A percentile compares a stretch with the other conserved stretches of the same genome.
phyloP scores from a whole-genome alignment of 2,797 vertebrate species.

The Gorsachius magnificus region DNA sequence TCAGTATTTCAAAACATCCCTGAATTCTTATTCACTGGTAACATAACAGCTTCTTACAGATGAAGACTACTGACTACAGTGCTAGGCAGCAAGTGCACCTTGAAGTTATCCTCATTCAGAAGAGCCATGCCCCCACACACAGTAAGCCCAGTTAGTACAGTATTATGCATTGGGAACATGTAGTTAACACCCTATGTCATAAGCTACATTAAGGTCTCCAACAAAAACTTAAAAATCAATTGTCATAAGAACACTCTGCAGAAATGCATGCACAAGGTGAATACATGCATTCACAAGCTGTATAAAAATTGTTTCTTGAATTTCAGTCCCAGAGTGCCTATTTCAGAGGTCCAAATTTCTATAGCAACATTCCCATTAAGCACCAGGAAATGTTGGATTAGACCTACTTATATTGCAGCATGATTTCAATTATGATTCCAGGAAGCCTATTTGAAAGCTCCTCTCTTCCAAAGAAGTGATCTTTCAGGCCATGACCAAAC shows the following conservation, averaged over 20 bases:
- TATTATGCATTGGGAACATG: neutral
- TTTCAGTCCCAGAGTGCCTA: neutral
- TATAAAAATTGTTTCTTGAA: neutral
- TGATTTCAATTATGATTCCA: slow-evolving; percentile 39
- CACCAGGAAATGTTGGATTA: slow-evolving; percentile 19
- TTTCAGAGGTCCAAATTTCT: slow-evolving; percentile 42
- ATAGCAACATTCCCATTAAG: slow-evolving; percentile 55
- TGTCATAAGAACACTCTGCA: neutral
- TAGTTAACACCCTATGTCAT: neutral
- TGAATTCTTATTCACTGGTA: neutral
- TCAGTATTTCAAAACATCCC: neutral
- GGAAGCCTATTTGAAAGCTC: slow-evolving; percentile 32
- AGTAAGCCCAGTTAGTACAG: neutral
- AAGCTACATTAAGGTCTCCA: neutral
- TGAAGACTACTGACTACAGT: neutral
- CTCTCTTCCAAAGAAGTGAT: slow-evolving; percentile 1
- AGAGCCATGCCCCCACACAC: neutral
- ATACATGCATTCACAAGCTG: neutral
- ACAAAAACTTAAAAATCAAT: neutral
- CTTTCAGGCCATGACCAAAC: neutral
- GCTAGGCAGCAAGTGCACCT: neutral
- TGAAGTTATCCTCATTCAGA: neutral
- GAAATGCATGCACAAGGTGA: neutral
- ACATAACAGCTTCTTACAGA: neutral
- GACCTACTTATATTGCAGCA: slow-evolving; percentile 2